These are phyloP conservation scores for Pionites leucogaster DNA, from an alignment of 2,113 vertebrate species.

Conservation along the genomic window DNA sequence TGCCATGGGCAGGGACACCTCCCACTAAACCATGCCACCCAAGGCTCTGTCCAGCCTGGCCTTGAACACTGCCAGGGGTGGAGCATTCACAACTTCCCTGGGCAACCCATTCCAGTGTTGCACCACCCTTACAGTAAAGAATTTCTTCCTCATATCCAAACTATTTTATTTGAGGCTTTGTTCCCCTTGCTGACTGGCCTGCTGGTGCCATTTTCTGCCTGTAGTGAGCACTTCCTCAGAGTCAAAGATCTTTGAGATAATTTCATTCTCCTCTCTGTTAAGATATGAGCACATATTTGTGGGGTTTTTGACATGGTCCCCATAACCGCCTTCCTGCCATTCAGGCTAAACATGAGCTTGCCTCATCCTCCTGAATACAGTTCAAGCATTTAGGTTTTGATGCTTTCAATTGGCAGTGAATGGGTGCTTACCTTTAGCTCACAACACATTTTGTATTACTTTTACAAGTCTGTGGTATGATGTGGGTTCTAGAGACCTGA, in stretches of 20 bases:
- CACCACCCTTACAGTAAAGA: no score
- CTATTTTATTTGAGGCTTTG: background rate
- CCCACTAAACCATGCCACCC: no score
- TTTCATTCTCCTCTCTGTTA: background rate
- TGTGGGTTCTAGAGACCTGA: background rate
- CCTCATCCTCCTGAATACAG: background rate
- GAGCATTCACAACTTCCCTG: no score
- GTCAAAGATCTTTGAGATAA: background rate
- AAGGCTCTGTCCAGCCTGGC: no score
- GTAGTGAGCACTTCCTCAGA: background rate
- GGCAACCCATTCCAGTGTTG: no score
- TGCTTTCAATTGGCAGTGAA: background rate
- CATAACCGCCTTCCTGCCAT: background rate
- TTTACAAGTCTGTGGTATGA: background rate
- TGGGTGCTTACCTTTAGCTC: background rate
- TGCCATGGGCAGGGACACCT: no score
- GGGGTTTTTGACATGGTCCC: accelerated
- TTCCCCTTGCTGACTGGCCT: background rate
- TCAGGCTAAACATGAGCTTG: background rate
- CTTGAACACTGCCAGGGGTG: no score
- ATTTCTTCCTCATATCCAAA: no score
- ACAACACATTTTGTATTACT: background rate
- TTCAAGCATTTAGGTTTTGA: background rate
- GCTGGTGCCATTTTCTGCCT: background rate
- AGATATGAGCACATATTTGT: background rate